Evolutionary conservation across 2,113 vertebrate genomes (phyloP), one percentile per base, ranked within the genome.

Genomic region (Cinclus cinclus): DNA sequence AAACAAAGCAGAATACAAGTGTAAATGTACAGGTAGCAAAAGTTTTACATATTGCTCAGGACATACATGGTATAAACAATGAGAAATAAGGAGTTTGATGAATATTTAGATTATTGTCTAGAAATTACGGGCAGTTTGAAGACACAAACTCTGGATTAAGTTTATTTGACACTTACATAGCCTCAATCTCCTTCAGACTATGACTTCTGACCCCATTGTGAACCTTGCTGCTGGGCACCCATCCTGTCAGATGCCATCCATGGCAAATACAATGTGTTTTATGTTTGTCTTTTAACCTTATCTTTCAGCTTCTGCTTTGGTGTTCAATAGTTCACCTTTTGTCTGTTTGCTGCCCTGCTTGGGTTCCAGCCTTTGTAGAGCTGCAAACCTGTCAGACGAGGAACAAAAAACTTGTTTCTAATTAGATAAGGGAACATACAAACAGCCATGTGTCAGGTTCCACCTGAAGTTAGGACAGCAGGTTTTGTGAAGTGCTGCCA

Each of bases 241-340:
- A 22, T 69, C 85, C 92, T 71, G 65, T 53, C 58, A 89, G 42
- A 49, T 80, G 93, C 59, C 46, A 70, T 23, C 39, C 47, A 28
- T 0, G 5, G n/a, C 82, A 67, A 41, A 60, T 10, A 92, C 33
- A 91, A 69, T 3, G 28, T 53, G 75, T 6, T 89, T 37, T 64
- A 27, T 83, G 69, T 47, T 80, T 78, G 41, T 70, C 71, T 71
- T 87, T 92, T 85, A 74, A 86, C 83, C 87, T 86, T 64, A 73
- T 87, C 91, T 93, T 75, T 58, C 2, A 4, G 49, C 44, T 90
- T 83, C 60, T 88, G 25, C 83, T 73, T 53, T 33, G 79, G 71
- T 63, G 69, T 67, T 94, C 82, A 56, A 47, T 6, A 82, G 88
- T 39, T 96, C 90, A 90, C 90, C 87, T 92, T 90, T 88, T 65